phyloP scores from a whole-genome alignment of 2,888 invertebrate species.

The Hoplodrina ambigua region DNA sequence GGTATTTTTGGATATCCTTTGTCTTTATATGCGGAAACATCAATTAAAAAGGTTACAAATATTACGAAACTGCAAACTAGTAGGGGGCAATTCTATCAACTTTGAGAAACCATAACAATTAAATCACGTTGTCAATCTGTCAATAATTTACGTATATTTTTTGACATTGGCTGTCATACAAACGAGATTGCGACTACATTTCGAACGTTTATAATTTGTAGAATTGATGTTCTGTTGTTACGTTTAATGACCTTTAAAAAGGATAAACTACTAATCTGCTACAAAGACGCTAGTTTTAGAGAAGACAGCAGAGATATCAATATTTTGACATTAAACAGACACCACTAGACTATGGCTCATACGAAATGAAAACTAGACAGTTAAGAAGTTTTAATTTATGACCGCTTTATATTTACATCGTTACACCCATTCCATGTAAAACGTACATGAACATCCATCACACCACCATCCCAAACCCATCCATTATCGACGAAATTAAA shows the following conservation, averaged over 20 bases:
- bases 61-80: neutral
- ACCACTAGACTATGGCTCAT: too few relatives aligned
- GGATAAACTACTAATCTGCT: too few relatives aligned
- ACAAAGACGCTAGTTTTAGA: neutral
- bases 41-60: neutral
- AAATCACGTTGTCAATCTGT: too few relatives aligned
- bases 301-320: neutral
- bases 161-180: too few relatives aligned
- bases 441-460: slow-evolving; percentile 9
- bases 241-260: neutral
- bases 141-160: too few relatives aligned
- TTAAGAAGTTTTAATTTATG: neutral
- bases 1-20: neutral
- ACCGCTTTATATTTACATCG: too few relatives aligned
- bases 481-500: slow-evolving; percentile 55
- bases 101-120: too few relatives aligned
- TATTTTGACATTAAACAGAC: too few relatives aligned
- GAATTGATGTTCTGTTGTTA: neutral
- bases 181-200: too few relatives aligned
- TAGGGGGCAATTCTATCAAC: too few relatives aligned
- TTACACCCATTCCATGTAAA: neutral
- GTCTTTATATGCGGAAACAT: neutral
- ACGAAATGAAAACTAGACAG: too few relatives aligned
- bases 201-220: too few relatives aligned
- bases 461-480: slow-evolving; percentile 20